phyloP scores from a whole-genome alignment of 2,797 vertebrate species.

The Hydrophis major region DNA sequence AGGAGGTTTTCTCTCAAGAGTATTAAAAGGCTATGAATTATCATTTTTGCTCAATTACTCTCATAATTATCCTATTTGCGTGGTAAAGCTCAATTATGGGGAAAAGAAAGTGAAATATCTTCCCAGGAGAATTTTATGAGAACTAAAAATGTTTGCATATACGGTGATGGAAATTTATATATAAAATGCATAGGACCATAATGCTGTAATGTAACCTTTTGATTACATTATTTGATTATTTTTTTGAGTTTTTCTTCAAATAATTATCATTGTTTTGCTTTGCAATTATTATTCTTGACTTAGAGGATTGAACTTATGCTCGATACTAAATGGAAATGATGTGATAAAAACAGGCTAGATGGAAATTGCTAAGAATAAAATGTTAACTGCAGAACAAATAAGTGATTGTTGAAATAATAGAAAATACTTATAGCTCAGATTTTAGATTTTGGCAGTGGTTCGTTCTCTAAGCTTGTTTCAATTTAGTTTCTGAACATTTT shows the following conservation, averaged over 20 bases:
- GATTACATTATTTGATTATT: neutral
- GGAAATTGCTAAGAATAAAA: neutral
- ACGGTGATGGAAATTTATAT: neutral
- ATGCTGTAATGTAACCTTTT: neutral
- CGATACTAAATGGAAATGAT: neutral
- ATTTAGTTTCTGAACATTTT: too few relatives aligned
- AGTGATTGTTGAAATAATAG: neutral
- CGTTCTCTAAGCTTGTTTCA: too few relatives aligned
- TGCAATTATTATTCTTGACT: neutral
- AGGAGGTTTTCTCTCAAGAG: neutral
- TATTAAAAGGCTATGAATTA: slow-evolving; percentile 22
- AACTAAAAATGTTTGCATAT: slow-evolving; percentile 14
- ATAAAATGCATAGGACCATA: neutral
- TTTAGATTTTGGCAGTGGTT: too few relatives aligned
- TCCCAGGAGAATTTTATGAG: neutral
- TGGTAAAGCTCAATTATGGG: neutral
- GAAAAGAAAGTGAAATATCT: neutral
- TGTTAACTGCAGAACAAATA: neutral
- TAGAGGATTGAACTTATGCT: neutral
- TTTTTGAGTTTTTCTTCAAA: neutral
- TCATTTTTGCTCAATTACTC: slow-evolving; percentile 1
- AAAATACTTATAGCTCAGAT: too few relatives aligned
- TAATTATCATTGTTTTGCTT: neutral
- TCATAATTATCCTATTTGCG: slow-evolving; percentile 6
- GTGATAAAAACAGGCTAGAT: neutral